Conservation (phyloP, 1,140 invertebrate species). For the Mamestra configurata region DNA sequence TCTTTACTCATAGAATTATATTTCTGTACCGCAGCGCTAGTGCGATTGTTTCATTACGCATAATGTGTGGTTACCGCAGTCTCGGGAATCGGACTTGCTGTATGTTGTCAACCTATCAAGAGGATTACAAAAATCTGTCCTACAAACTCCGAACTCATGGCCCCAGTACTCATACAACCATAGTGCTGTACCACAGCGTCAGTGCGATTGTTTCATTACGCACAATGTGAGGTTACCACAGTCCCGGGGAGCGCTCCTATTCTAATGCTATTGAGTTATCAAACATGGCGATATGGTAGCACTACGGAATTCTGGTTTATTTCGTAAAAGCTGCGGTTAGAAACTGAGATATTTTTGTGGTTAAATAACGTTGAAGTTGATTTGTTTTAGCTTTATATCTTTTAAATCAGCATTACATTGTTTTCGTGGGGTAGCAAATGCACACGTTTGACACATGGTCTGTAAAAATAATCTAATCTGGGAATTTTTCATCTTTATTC, state of each 20-base stretch:
- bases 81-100: no score
- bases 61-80: slow-evolving; percentile 43
- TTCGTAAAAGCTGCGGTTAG: background rate
- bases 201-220: slow-evolving; percentile 35
- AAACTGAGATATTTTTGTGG: background rate
- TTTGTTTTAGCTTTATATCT: no score
- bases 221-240: slow-evolving; percentile 43
- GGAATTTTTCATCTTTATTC: no score
- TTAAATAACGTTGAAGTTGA: no score
- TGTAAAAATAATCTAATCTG: no score
- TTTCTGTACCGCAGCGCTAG: slow-evolving; percentile 23
- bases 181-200: slow-evolving; percentile 18
- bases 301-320: background rate
- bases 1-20: background rate
- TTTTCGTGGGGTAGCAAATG: no score
- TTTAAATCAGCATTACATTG: no score
- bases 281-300: slow-evolving; percentile 7
- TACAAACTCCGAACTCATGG: background rate
- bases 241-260: background rate
- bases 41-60: slow-evolving; percentile 35
- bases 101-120: no score
- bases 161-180: background rate
- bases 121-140: background rate
- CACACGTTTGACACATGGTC: no score
- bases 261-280: slow-evolving; percentile 48